Base-by-base conservation (phyloP, 2,888 invertebrate species). In the Ormyrus nitidulus region DNA sequence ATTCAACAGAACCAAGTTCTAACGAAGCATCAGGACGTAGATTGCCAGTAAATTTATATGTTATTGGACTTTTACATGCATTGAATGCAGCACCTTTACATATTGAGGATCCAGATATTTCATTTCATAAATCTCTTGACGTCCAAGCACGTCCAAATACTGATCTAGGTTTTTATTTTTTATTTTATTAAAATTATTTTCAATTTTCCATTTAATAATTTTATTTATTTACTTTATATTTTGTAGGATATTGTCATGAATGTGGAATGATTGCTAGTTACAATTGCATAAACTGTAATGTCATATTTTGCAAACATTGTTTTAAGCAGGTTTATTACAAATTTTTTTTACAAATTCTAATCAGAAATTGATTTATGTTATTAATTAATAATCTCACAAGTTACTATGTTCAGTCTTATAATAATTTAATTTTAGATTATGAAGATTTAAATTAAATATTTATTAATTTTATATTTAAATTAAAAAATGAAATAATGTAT, bases 21-120 rank as follows among this genome's bases (percentile, higher is more conserved):
- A 49, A 75, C 46, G 6, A n/a, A 8, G 65, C 49, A 65, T 13
- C 19, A 46, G 76, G 69, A 54, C 56, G 79, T 71, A 76, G 85
- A 1, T 90, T 91, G 69, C 88, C 90, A 0, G 84, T 91, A 1
- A 91, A 92, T 83, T 86, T 89, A 72, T 91, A 91, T 77, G 61
- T 87, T 0, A 34, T 87, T 46, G 91, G 91, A 5, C 72, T 88
- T 13, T 13, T 87, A 0, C 69, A 80, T 69, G 51, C 80, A 9
- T 72, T 82, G 10, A 80, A 81, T 9, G 80, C 83, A 19, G 76
- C 74, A 10, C 80, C 84, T 0, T 2, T 71, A 1, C n/a, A 68
- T 8, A 77, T 82, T 5, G 66, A 77, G 6, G 89, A 89, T 34
- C 79, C 83, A 1, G 84, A 88, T 5, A 75, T 86, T 0, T 59